Evolutionary conservation across 2,797 vertebrate species (phyloP).

Genomic region (Phataginus tricuspis): DNA sequence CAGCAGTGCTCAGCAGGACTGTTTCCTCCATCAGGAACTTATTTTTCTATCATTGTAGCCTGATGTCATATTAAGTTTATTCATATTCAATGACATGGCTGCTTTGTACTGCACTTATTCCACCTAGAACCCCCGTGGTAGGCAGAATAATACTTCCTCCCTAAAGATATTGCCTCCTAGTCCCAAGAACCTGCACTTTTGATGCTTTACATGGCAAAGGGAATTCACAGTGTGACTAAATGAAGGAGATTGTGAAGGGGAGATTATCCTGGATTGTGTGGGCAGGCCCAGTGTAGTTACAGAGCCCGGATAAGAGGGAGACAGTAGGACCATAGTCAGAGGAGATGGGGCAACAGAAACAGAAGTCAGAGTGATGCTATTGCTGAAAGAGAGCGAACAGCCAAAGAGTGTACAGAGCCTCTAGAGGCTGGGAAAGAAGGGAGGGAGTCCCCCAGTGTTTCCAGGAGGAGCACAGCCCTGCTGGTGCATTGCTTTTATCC

Average conservation of each 20-base stretch:
- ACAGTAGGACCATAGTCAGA: neutral
- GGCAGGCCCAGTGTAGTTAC: rapidly evolving
- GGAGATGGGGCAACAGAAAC: neutral
- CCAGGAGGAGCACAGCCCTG: neutral
- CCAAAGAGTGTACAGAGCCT: neutral
- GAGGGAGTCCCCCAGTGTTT: no score
- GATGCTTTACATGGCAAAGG: neutral
- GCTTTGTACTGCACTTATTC: neutral
- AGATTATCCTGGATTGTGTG: neutral
- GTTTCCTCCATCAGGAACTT: neutral
- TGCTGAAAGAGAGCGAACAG: neutral
- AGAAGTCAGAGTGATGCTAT: neutral
- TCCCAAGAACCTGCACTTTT: neutral
- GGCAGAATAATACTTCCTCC: neutral
- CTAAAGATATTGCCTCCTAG: neutral
- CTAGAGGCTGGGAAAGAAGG: neutral
- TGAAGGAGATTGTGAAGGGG: neutral
- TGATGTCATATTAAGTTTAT: neutral
- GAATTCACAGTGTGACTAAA: neutral
- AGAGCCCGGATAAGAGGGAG: neutral
- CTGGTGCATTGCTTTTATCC: neutral
- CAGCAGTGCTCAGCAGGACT: neutral
- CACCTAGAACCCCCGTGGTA: neutral
- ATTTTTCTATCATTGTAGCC: neutral
- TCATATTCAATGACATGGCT: neutral